These are phyloP conservation scores for Apodemia zela DNA, from an alignment of 2,888 invertebrate species.

Conservation along the genomic window DNA sequence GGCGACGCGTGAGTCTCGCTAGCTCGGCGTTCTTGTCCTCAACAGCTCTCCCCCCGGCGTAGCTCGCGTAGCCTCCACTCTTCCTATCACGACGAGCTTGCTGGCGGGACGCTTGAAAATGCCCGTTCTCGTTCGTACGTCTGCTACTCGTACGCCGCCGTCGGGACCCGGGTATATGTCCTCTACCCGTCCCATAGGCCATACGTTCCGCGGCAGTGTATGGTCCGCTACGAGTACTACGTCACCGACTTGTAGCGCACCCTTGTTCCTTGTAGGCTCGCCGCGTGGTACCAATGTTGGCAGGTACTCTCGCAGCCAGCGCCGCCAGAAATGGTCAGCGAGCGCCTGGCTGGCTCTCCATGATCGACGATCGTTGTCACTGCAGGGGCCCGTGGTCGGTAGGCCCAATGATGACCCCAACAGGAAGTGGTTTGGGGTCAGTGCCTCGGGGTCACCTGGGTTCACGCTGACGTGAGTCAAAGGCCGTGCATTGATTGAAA, in stretches of 20 bases:
- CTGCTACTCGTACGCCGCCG: not conserved
- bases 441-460: conserved; percentile 27
- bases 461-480: conserved; percentile 36
- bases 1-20: no score
- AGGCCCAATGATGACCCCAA: conserved; percentile 16
- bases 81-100: no score
- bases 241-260: no score
- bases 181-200: not conserved
- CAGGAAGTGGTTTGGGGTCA: conserved; percentile 31
- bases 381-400: conserved; percentile 13
- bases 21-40: no score
- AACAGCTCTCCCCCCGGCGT: no score
- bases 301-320: conserved; percentile 30
- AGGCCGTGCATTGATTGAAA: conserved; percentile 25
- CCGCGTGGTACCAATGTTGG: conserved; percentile 27
- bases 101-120: no score
- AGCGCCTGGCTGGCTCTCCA: no score
- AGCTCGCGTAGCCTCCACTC: no score
- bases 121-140: not conserved
- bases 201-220: not conserved
- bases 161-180: not conserved
- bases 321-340: no score
- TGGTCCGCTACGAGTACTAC: not conserved
- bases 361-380: not conserved
- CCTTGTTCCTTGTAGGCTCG: no score